A percentile compares a stretch with the other conserved stretches of the same genome.
Conservation (phyloP, 2,797 vertebrate genomes). For the Poeciliopsis turneri region DNA sequence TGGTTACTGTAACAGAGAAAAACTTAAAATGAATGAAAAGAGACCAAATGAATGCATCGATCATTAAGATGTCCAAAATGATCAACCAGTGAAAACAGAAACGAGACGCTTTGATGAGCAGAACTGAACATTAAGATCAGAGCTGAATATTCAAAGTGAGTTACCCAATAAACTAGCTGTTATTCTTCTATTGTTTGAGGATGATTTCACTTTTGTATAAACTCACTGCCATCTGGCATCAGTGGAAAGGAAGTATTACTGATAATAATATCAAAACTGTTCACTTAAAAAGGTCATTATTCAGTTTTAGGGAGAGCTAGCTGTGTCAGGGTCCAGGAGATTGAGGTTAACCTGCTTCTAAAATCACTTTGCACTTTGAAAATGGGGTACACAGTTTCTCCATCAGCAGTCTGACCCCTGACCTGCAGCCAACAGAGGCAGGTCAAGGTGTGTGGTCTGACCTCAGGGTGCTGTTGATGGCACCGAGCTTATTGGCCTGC, state of each 20-base stretch:
- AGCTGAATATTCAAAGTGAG: not conserved
- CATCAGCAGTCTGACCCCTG: not conserved
- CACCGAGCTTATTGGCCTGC: constrained; percentile 91
- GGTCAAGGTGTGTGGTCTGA: constrained; percentile 55
- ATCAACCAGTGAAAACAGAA: not conserved
- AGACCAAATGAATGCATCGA: not conserved
- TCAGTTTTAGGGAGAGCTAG: not conserved
- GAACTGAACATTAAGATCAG: not conserved
- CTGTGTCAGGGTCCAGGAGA: not conserved
- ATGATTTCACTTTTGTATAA: not conserved
- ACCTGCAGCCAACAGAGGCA: not conserved
- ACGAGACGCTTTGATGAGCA: not conserved
- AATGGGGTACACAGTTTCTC: not conserved
- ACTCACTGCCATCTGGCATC: not conserved
- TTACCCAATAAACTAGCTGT: not conserved
- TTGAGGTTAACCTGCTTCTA: not conserved
- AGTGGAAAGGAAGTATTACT: not conserved
- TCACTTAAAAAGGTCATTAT: not conserved
- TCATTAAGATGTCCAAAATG: not conserved
- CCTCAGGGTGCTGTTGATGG: constrained; percentile 96
- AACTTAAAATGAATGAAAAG: not conserved
- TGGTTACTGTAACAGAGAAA: constrained; percentile 83
- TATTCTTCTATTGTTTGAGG: too few relatives aligned
- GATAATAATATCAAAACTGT: not conserved
- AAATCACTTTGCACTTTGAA: not conserved